phyloP scores from a whole-genome alignment of 2,113 vertebrate species.

The Channa maculata region DNA sequence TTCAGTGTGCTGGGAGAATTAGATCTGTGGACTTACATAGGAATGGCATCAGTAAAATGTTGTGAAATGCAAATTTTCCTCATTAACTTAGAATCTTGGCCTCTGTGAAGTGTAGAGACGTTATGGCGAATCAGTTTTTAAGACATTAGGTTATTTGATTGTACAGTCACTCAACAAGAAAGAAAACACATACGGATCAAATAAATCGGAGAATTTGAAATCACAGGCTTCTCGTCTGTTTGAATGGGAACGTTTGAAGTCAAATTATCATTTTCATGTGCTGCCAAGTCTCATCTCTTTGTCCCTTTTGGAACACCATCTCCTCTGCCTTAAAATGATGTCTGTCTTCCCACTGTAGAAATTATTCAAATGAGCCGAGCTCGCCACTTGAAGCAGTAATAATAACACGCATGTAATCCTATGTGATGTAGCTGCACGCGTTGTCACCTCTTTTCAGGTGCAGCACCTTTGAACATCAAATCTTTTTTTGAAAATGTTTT shows the following conservation, averaged over 20 bases:
- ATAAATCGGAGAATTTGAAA: slow-evolving; percentile 26
- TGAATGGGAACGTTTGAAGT: slow-evolving; percentile 60
- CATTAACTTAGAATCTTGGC: slow-evolving; percentile 24
- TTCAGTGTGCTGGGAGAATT: slow-evolving; percentile 29
- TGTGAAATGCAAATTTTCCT: slow-evolving; percentile 32
- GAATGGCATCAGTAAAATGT: slow-evolving; percentile 29
- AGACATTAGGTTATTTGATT: slow-evolving; percentile 5
- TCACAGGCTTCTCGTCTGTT: slow-evolving; percentile 40
- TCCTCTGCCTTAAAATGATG: slow-evolving; percentile 35
- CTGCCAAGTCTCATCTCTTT: slow-evolving; percentile 51
- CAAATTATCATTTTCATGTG: slow-evolving; percentile 51
- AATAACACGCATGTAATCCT: slow-evolving; percentile 73
- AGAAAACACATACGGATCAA: slow-evolving; percentile 38
- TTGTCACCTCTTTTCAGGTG: slow-evolving; percentile 69
- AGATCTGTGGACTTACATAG: background rate
- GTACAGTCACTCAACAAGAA: slow-evolving; percentile 25
- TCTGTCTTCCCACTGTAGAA: slow-evolving; percentile 59
- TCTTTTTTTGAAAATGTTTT: slow-evolving; percentile 48
- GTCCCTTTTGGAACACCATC: slow-evolving; percentile 27
- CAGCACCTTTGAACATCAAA: slow-evolving; percentile 73
- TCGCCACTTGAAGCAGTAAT: slow-evolving; percentile 70
- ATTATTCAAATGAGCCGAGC: slow-evolving; percentile 76
- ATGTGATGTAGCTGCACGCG: slow-evolving; percentile 59
- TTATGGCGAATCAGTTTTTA: background rate
- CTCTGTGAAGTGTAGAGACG: background rate